Percentiles rank a stretch among this genome's conserved stretches.
These are phyloP conservation scores for Cantharis nigra DNA, from an alignment of 2,888 invertebrate species.

Conservation along the genomic window DNA sequence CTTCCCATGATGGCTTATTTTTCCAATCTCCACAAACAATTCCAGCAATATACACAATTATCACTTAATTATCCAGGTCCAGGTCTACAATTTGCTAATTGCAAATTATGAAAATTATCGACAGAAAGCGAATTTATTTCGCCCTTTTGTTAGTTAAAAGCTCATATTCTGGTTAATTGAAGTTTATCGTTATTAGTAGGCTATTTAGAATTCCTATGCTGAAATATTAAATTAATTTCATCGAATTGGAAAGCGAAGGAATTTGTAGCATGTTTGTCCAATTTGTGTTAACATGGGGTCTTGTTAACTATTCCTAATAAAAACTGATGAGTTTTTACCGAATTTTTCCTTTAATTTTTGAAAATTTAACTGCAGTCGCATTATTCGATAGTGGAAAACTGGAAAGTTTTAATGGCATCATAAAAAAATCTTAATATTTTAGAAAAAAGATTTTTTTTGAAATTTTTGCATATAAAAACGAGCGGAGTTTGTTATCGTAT, in stretches of 20 bases:
- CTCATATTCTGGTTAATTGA: not conserved
- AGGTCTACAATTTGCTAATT: not conserved
- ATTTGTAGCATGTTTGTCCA: not conserved
- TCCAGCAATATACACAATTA: not conserved
- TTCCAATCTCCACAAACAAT: not conserved
- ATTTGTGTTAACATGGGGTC: not conserved
- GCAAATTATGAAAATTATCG: not conserved
- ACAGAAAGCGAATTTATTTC: not conserved
- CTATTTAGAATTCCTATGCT: not conserved
- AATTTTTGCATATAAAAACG: not conserved
- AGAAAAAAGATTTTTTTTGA: not conserved
- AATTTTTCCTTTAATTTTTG: no score
- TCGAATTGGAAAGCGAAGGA: not conserved
- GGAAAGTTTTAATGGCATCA: not conserved
- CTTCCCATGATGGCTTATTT: not conserved
- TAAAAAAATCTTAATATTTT: not conserved
- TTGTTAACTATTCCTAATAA: not conserved
- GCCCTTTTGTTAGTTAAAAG: not conserved
- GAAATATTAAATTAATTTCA: not conserved
- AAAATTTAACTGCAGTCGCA: not conserved
- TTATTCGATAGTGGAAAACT: not conserved
- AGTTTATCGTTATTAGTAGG: not conserved
- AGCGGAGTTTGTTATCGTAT: slow-evolving; percentile 7
- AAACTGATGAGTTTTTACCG: not conserved
- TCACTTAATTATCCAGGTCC: not conserved